A percentile compares a stretch with the other conserved stretches of the same genome.
These are phyloP conservation scores for Seira sanloemensis DNA, from an alignment of 2,888 invertebrate species.

Conservation along the genomic window DNA sequence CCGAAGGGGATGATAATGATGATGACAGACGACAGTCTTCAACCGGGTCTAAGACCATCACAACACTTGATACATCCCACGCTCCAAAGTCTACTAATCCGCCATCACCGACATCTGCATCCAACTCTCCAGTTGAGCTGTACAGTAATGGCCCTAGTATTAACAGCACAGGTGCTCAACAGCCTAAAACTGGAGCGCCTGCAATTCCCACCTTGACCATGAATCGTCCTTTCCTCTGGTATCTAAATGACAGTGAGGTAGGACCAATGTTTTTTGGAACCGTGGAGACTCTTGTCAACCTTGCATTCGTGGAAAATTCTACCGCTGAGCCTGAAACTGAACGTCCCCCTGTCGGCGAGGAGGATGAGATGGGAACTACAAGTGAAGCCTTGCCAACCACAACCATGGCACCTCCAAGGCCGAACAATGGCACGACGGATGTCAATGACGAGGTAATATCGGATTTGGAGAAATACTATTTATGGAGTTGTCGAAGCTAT, in stretches of 20 bases:
- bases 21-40: neutral
- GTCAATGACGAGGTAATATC: neutral
- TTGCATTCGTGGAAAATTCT: constrained; percentile 25
- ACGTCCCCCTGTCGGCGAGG: neutral
- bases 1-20: constrained; percentile 17
- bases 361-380: constrained; percentile 10
- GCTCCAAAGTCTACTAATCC: neutral
- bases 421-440: neutral
- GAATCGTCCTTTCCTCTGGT: constrained; percentile 62
- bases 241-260: constrained; percentile 56
- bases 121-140: too few relatives aligned
- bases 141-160: too few relatives aligned
- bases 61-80: neutral
- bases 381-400: neutral
- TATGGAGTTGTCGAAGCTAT: constrained; percentile 65
- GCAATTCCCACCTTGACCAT: constrained; percentile 32
- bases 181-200: neutral
- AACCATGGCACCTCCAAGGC: neutral
- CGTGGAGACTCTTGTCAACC: constrained; percentile 49
- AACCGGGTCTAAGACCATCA: neutral
- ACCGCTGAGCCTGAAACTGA: constrained; percentile 11
- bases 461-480: constrained; percentile 42
- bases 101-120: too few relatives aligned
- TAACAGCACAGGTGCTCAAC: too few relatives aligned
- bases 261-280: constrained; percentile 66